Evolutionary conservation across 2,888 invertebrate genomes (phyloP).

Genomic region (Exocentrus adspersus): DNA sequence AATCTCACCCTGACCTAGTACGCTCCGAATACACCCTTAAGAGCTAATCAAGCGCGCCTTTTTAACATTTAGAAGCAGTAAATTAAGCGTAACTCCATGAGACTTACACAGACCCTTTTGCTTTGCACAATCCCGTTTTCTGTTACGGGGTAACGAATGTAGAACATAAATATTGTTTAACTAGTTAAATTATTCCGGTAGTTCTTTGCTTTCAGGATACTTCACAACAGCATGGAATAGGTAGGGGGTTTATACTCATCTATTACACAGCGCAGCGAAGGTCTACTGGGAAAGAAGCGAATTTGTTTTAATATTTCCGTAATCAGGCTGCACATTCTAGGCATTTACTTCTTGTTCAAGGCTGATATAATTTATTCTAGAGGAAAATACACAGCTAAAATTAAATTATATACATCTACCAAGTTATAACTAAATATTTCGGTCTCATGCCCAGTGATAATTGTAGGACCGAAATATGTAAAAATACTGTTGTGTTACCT

Average conservation of each 20-base stretch:
- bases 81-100: conserved; percentile 8
- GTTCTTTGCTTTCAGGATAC: conserved; percentile 3
- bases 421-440: too few species aligned
- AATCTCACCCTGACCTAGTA: too few species aligned
- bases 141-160: conserved; percentile 4
- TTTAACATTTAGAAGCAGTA: too few species aligned
- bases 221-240: background rate
- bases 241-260: background rate
- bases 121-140: conserved; percentile 10
- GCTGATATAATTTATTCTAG: too few species aligned
- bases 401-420: too few species aligned
- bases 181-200: conserved; percentile 8
- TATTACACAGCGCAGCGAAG: background rate
- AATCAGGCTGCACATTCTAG: background rate
- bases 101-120: conserved; percentile 2
- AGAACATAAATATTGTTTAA: conserved; percentile 20
- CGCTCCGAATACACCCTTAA: too few species aligned
- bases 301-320: background rate
- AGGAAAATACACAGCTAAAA: too few species aligned
- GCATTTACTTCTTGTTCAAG: too few species aligned
- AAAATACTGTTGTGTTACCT: too few species aligned
- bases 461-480: too few species aligned
- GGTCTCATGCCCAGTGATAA: too few species aligned
- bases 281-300: background rate
- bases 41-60: too few species aligned